These are phyloP conservation scores for Drosophila setosimentum DNA, from an alignment of 2,888 invertebrate genomes.

Conservation along the genomic window DNA sequence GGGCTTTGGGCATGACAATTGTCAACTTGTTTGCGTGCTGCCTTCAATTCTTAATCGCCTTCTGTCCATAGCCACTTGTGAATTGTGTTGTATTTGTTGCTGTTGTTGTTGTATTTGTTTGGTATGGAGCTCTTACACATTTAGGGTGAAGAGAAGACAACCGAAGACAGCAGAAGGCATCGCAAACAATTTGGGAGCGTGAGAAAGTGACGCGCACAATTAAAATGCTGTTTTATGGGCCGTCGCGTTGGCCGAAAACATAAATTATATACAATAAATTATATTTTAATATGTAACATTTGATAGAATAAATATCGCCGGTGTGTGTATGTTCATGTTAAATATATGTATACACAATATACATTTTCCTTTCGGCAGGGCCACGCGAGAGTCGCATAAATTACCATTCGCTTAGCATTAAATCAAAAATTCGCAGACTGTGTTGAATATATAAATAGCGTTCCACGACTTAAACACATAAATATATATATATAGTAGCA, in stretches of 20 bases:
- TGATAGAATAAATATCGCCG: constrained; percentile 51
- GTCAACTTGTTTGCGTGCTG: constrained; percentile 74
- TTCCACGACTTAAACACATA: constrained; percentile 27
- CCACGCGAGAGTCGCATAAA: constrained; percentile 76
- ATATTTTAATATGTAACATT: constrained; percentile 70
- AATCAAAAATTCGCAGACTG: constrained; percentile 66
- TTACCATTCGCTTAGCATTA: constrained; percentile 71
- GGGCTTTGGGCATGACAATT: constrained; percentile 63
- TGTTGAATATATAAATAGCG: constrained; percentile 39
- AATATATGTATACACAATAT: background rate
- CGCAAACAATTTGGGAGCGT: constrained; percentile 72
- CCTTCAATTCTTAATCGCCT: constrained; percentile 78
- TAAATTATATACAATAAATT: constrained; percentile 78
- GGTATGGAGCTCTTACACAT: constrained; percentile 34
- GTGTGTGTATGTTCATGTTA: background rate
- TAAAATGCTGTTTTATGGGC: constrained; percentile 73
- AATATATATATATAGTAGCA: constrained; percentile 4
- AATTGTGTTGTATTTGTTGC: constrained; percentile 48
- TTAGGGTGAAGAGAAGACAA: background rate
- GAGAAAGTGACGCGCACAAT: constrained; percentile 75
- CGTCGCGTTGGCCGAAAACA: constrained; percentile 58
- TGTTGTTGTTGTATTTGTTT: constrained; percentile 23
- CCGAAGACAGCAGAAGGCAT: constrained; percentile 25
- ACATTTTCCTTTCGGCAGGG: constrained; percentile 52
- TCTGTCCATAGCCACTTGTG: constrained; percentile 71